phyloP scores from a whole-genome alignment of 2,888 invertebrate species.

The Cetonia aurata region DNA sequence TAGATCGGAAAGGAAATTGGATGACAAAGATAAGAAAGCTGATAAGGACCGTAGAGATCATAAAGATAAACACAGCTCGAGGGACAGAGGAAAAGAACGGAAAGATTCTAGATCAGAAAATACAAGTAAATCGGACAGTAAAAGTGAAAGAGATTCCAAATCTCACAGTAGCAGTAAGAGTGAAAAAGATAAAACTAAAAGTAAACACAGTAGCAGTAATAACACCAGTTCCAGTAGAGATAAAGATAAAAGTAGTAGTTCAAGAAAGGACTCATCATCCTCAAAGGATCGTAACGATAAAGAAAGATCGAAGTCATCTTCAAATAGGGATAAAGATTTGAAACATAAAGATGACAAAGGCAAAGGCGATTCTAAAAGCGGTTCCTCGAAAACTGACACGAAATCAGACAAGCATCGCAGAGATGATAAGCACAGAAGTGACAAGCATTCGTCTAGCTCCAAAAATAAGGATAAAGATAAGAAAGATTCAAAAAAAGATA shows the following conservation, averaged over 20 bases:
- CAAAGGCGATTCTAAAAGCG: conserved; percentile 55
- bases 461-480: conserved; percentile 54
- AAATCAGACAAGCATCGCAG: conserved; percentile 51
- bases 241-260: conserved; percentile 51
- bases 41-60: conserved; percentile 52
- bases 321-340: conserved; percentile 52
- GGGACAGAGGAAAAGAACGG: conserved; percentile 44
- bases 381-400: conserved; percentile 46
- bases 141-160: conserved; percentile 53
- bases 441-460: conserved; percentile 50
- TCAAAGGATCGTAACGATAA: conserved; percentile 48
- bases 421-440: conserved; percentile 50
- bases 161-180: conserved; percentile 55
- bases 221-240: conserved; percentile 56
- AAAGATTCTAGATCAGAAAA: conserved; percentile 53
- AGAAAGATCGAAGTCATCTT: conserved; percentile 43
- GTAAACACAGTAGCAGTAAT: conserved; percentile 53
- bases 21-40: conserved; percentile 8
- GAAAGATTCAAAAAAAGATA: conserved; percentile 53
- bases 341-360: conserved; percentile 52
- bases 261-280: conserved; percentile 50
- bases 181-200: conserved; percentile 49
- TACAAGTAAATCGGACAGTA: conserved; percentile 58
- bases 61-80: conserved; percentile 54
- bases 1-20: conserved; percentile 53